These are phyloP conservation scores for Porites evermanni DNA, from an alignment of 92 coral and sea anemone genomes.

Conservation along the genomic window DNA sequence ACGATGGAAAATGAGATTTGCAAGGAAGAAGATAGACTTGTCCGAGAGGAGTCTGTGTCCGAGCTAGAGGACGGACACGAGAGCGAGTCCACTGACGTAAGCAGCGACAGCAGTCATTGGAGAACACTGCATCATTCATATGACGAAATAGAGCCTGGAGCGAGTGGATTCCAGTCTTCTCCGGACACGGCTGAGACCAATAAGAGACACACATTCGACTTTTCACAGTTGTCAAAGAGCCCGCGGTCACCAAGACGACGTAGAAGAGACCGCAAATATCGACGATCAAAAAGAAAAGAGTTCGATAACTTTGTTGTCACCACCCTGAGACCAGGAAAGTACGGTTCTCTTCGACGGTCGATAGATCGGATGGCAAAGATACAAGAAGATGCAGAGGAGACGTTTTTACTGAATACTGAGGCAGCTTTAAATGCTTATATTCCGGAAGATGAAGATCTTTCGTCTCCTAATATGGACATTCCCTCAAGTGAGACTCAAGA, in stretches of 20 bases:
- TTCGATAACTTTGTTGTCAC: slow-evolving; percentile 94
- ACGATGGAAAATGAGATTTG: slow-evolving; percentile 7
- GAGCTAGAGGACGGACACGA: slow-evolving; percentile 58
- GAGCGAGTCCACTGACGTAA: slow-evolving; percentile 78
- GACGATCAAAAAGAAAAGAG: slow-evolving; percentile 62
- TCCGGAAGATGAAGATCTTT: slow-evolving; percentile 20
- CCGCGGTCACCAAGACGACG: slow-evolving; percentile 55
- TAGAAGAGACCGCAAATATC: slow-evolving; percentile 49
- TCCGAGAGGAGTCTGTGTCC: slow-evolving; percentile 24
- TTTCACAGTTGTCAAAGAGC: slow-evolving; percentile 73
- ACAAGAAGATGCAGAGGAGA: slow-evolving; percentile 83
- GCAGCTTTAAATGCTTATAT: slow-evolving; percentile 32
- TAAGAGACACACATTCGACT: slow-evolving; percentile 83
- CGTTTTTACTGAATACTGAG: slow-evolving; percentile 42
- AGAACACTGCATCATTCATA: slow-evolving; percentile 57
- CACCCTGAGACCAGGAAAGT: slow-evolving; percentile 81
- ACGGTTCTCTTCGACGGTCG: slow-evolving; percentile 89
- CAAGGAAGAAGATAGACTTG: neutral
- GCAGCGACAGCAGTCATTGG: slow-evolving; percentile 57
- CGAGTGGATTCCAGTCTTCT: slow-evolving; percentile 43
- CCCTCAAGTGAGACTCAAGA: neutral
- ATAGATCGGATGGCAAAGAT: slow-evolving; percentile 84
- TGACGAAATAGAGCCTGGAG: slow-evolving; percentile 53
- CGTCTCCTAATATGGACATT: slow-evolving; percentile 5
- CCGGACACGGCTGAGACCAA: slow-evolving; percentile 43